phyloP scores from a whole-genome alignment of 1,140 invertebrate genomes.

The Teleogryllus occipitalis region DNA sequence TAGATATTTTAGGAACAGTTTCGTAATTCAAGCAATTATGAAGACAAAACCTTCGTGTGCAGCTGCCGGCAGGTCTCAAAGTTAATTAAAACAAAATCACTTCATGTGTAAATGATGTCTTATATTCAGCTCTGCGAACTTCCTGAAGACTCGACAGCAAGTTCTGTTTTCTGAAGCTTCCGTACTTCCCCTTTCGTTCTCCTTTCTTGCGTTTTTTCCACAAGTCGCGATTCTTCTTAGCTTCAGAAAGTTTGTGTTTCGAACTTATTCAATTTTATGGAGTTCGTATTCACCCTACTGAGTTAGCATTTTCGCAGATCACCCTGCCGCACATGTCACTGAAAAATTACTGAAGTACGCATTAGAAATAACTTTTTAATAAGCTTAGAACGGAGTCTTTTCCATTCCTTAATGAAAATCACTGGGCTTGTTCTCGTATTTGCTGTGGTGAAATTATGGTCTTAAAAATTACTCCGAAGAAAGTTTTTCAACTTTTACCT shows the following conservation, averaged over 20 bases:
- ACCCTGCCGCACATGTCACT: background rate
- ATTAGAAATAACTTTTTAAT: background rate
- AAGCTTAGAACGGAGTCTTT: background rate
- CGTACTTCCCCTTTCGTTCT: background rate
- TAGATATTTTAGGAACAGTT: too few species aligned
- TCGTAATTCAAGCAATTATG: too few species aligned
- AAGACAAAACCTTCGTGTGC: too few species aligned
- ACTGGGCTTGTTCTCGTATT: too few species aligned
- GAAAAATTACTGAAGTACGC: background rate
- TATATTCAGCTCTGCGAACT: background rate
- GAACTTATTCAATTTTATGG: conserved; percentile 5
- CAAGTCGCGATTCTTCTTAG: background rate
- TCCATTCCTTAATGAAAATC: too few species aligned
- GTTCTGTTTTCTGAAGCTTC: background rate
- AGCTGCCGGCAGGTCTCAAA: background rate
- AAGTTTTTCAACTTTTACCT: too few species aligned
- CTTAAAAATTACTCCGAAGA: too few species aligned
- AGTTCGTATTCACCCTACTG: background rate
- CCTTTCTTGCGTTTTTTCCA: background rate
- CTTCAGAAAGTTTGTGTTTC: background rate
- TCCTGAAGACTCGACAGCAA: background rate
- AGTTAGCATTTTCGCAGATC: background rate
- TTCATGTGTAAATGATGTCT: background rate
- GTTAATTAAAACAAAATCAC: background rate
- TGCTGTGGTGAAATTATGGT: too few species aligned